A percentile compares a stretch with the other conserved stretches of the same genome.
These are phyloP conservation scores for Suncus etruscus DNA, from an alignment of 2,113 vertebrate genomes.

Conservation along the genomic window DNA sequence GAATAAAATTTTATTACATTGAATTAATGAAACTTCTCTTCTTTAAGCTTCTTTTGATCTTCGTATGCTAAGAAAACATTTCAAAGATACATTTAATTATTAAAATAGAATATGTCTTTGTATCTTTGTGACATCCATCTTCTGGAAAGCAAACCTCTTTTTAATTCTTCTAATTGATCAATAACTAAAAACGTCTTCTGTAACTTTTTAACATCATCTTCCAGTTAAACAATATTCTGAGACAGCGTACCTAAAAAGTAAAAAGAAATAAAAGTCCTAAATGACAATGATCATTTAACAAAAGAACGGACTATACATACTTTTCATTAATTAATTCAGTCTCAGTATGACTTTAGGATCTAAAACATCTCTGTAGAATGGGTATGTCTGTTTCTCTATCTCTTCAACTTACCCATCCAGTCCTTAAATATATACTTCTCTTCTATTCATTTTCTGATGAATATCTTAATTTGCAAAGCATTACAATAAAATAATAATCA, in stretches of 20 bases:
- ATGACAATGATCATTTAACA: slow-evolving; percentile 29
- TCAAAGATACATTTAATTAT: slow-evolving; percentile 42
- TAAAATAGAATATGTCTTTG: background rate
- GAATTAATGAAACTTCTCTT: slow-evolving; percentile 46
- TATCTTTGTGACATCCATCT: slow-evolving; percentile 92
- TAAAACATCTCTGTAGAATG: background rate
- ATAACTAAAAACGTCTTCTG: slow-evolving; percentile 88
- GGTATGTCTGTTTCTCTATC: background rate
- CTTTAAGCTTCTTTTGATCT: slow-evolving; percentile 27
- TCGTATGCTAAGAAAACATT: background rate
- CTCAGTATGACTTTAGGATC: background rate
- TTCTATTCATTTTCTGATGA: background rate
- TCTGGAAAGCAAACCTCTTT: slow-evolving; percentile 87
- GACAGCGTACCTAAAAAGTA: slow-evolving; percentile 89
- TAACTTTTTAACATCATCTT: slow-evolving; percentile 88
- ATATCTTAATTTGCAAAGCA: background rate
- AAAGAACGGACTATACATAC: background rate
- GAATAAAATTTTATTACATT: background rate
- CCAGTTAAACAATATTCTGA: slow-evolving; percentile 90
- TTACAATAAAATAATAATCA: background rate
- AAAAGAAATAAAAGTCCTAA: slow-evolving; percentile 34
- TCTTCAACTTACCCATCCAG: background rate
- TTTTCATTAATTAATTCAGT: background rate
- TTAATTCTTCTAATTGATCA: slow-evolving; percentile 91
- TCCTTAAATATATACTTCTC: background rate